Percentiles rank a stretch among this genome's conserved stretches.
Evolutionary conservation across 2,888 invertebrate species (phyloP).

Genomic region (Netelia melanura): DNA sequence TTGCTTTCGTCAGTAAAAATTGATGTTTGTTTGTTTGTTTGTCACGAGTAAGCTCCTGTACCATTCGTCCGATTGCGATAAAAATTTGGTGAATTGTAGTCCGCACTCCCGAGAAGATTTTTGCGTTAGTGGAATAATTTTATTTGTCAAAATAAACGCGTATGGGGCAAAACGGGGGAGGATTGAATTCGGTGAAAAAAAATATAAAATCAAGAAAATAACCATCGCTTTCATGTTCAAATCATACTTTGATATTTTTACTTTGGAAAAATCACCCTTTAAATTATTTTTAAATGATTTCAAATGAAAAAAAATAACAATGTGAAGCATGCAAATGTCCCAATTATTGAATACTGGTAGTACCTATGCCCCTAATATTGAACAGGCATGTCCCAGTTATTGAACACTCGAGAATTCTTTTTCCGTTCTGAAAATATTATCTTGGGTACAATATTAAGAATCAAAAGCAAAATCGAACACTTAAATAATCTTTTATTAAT

Average conservation of each 20-base stretch:
- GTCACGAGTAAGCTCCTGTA: no score
- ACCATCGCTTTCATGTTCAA: not conserved
- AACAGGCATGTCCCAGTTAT: not conserved
- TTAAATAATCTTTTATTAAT: not conserved
- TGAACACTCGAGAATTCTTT: conserved; percentile 3
- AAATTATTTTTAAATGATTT: not conserved
- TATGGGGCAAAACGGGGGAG: no score
- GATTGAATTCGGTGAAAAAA: not conserved
- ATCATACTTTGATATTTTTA: not conserved
- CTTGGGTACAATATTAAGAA: no score
- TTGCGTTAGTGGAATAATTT: no score
- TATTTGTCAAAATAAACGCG: no score
- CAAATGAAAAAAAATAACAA: not conserved
- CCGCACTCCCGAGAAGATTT: no score
- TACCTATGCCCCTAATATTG: not conserved
- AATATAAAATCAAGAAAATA: not conserved
- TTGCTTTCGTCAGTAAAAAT: no score
- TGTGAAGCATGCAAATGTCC: conserved; percentile 3
- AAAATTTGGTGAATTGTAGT: no score
- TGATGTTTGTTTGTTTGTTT: no score
- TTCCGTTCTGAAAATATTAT: conserved; percentile 1
- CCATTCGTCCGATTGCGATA: no score
- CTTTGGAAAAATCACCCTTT: no score
- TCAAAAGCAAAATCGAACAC: not conserved
- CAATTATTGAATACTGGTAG: not conserved